These are phyloP conservation scores for Nothocercus julius DNA, from an alignment of 2,113 vertebrate genomes.

Conservation along the genomic window DNA sequence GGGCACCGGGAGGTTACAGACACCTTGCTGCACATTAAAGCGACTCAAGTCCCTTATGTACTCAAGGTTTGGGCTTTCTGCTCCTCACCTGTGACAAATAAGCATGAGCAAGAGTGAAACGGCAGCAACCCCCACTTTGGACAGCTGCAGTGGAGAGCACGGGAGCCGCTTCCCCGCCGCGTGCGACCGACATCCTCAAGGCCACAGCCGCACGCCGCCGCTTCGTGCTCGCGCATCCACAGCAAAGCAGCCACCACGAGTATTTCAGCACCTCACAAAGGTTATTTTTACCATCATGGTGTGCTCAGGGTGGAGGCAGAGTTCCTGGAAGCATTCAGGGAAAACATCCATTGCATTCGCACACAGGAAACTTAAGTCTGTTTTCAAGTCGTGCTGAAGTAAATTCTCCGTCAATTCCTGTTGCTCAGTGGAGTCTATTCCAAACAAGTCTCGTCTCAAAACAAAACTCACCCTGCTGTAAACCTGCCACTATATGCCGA, in stretches of 20 bases:
- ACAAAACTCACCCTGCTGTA: neutral
- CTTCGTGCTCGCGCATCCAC: neutral
- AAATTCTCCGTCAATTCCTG: neutral
- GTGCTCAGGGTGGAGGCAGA: neutral
- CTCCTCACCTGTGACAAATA: neutral
- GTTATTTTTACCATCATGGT: conserved; percentile 4
- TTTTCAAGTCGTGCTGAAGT: neutral
- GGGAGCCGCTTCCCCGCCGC: neutral
- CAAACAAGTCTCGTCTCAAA: conserved; percentile 27
- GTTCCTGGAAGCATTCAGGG: neutral
- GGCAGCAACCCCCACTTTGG: neutral
- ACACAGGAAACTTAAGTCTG: neutral
- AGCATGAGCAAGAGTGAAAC: neutral
- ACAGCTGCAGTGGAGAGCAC: neutral
- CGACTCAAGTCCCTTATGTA: neutral
- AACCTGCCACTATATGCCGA: neutral
- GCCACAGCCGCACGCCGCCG: neutral
- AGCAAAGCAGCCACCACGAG: neutral
- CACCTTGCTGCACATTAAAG: neutral
- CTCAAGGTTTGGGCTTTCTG: neutral
- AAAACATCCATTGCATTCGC: neutral
- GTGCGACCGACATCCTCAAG: neutral
- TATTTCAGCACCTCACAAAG: neutral
- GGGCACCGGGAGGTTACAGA: neutral
- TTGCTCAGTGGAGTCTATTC: neutral